These are phyloP conservation scores for Thalassaphorura encarpata DNA, from an alignment of 1,140 invertebrate genomes.

Conservation along the genomic window DNA sequence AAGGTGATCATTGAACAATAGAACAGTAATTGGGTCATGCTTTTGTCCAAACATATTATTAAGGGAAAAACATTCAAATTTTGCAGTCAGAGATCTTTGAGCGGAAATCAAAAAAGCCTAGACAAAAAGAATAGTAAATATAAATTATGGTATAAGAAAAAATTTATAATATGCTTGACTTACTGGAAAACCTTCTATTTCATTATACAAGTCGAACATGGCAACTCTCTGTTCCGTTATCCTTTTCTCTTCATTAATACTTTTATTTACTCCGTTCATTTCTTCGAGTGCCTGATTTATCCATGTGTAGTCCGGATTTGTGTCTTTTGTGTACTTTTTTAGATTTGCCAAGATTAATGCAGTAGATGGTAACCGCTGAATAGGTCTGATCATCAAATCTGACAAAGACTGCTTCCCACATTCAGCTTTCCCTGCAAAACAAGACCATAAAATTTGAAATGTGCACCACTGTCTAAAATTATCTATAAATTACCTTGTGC, in stretches of 20 bases:
- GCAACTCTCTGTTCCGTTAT: slow-evolving; percentile 88
- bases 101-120: slow-evolving; percentile 80
- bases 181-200: slow-evolving; percentile 93
- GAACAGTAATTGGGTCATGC: slow-evolving; percentile 76
- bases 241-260: slow-evolving; percentile 94
- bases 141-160: slow-evolving; percentile 1
- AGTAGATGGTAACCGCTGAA: slow-evolving; percentile 91
- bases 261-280: slow-evolving; percentile 85
- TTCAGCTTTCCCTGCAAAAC: slow-evolving; percentile 56
- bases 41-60: slow-evolving; percentile 72
- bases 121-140: slow-evolving; percentile 30
- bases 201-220: slow-evolving; percentile 95
- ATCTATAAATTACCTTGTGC: slow-evolving; percentile 53
- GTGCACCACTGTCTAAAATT: slow-evolving; percentile 8
- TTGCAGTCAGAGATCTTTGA: slow-evolving; percentile 73
- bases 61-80: slow-evolving; percentile 82
- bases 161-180: slow-evolving; percentile 36
- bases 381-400: slow-evolving; percentile 89
- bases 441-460: neutral
- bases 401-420: slow-evolving; percentile 88
- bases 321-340: slow-evolving; percentile 76
- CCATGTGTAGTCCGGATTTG: slow-evolving; percentile 70
- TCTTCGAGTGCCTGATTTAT: slow-evolving; percentile 73
- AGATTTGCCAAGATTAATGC: slow-evolving; percentile 89
- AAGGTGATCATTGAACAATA: slow-evolving; percentile 86